Conservation (phyloP, 1,140 invertebrate genomes). For the Nephotettix cincticeps region DNA sequence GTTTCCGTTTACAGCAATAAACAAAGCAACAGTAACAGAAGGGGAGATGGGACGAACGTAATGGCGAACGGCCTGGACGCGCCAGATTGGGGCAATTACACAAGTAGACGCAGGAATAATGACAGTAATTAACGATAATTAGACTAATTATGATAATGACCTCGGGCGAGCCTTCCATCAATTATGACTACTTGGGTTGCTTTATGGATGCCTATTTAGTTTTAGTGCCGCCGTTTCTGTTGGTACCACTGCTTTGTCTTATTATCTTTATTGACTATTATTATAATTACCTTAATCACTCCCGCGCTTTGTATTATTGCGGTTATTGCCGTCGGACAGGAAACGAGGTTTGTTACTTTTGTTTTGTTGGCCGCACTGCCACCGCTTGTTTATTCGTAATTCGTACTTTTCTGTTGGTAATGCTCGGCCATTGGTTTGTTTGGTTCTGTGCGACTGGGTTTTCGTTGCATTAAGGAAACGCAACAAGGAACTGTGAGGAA, state of each 20-base stretch:
- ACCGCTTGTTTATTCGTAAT: too few species aligned
- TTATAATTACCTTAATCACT: constrained; percentile 23
- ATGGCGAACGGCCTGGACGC: neutral
- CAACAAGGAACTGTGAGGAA: too few species aligned
- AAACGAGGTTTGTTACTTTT: constrained; percentile 14
- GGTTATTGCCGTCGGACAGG: neutral
- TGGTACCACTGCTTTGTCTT: constrained; percentile 21
- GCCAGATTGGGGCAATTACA: constrained; percentile 39
- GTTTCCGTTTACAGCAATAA: too few species aligned
- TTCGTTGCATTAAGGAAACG: too few species aligned
- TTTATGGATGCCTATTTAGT: constrained; percentile 15
- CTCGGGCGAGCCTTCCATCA: constrained; percentile 26
- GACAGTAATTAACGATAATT: constrained; percentile 40
- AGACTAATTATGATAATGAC: constrained; percentile 40
- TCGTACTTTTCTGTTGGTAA: too few species aligned
- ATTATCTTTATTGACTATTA: constrained; percentile 24
- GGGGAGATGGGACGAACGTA: neutral
- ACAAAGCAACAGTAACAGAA: neutral
- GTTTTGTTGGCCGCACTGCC: too few species aligned
- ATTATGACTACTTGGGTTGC: constrained; percentile 25
- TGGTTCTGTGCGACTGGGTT: too few species aligned
- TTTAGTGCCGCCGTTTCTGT: constrained; percentile 5
- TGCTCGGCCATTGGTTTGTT: too few species aligned
- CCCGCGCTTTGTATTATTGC: constrained; percentile 1
- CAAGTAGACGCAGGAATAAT: constrained; percentile 37